Evolutionary conservation across 2,113 vertebrate genomes (phyloP), one percentile per base, ranked within the genome.

Genomic region (Aegotheles bennettii): DNA sequence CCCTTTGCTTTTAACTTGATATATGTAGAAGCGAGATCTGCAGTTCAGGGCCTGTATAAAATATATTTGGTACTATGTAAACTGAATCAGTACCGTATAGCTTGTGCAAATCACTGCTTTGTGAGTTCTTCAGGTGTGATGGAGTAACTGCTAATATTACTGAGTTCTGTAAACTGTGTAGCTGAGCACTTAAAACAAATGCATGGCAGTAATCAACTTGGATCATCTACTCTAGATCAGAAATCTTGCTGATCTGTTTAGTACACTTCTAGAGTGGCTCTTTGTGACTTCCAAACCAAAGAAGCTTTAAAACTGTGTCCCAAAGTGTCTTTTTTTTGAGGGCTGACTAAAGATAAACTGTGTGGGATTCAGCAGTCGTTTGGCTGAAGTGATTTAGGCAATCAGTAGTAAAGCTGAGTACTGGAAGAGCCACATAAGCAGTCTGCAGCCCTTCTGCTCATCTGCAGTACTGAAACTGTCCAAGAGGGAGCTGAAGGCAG

Each of bases 201-300:
- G 25, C 11, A 16, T 18, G 36, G 57, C 42, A 33, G 16, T 31
- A 53, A 43, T 71, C 8, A 13, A 7, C 12, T 68, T 69, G 20
- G 16, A 20, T 77, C 11, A 9, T 42, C 31, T 51, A 5, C 35
- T 38, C 7, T 65, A 17, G 21, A 28, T 7, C 28, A 36, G 31
- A 14, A 17, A 5, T 76, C 7, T 14, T 3, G 0, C 33, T 64
- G 15, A 2, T 28, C 10, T 25, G 3, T 26, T 2, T 18, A 33
- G 36, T 43, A 13, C 9, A 9, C 2, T 24, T 56, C 33, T 14
- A 19, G 24, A 53, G 36, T 8, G 54, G 26, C 21, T 77, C 23
- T 36, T 35, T 1, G 2, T 13, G 16, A 18, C 67, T 67, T 64
- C 0, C 16, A 26, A 90, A 35, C 23, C 7, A 7, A 26, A 7